Percentiles rank a stretch among this genome's conserved stretches.
Conservation (phyloP, 2,888 invertebrate genomes). For the Pimpla rufipes region DNA sequence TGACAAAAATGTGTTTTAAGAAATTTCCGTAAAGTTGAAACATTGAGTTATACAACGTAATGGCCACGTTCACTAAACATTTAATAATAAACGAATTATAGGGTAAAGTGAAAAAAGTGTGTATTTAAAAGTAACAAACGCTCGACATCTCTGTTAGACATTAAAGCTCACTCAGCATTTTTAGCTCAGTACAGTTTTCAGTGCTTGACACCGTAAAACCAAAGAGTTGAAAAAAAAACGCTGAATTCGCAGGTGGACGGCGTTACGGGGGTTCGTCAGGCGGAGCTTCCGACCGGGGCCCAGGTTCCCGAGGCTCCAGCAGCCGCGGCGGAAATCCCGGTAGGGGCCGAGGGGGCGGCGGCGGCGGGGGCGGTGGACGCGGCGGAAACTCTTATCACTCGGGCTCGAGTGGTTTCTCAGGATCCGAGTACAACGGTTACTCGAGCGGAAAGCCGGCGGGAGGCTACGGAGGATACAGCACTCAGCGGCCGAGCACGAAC, state of each 20-base stretch:
- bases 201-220: too few species aligned
- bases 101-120: too few species aligned
- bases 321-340: conserved; percentile 69
- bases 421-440: conserved; percentile 76
- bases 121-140: too few species aligned
- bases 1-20: too few species aligned
- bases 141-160: too few species aligned
- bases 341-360: conserved; percentile 71
- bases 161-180: too few species aligned
- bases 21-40: too few species aligned
- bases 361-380: conserved; percentile 69
- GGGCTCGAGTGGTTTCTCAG: conserved; percentile 73
- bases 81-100: too few species aligned
- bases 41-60: too few species aligned
- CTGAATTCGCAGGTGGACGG: conserved; percentile 72
- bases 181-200: too few species aligned
- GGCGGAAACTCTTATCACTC: conserved; percentile 76
- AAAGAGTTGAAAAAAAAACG: too few species aligned
- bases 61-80: too few species aligned
- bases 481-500: conserved; percentile 75
- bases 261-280: conserved; percentile 73
- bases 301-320: conserved; percentile 61
- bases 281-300: conserved; percentile 66
- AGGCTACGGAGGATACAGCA: conserved; percentile 77
- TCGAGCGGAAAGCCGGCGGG: conserved; percentile 73